These are phyloP conservation scores for Poecile atricapillus DNA, from an alignment of 2,113 vertebrate species.

Conservation along the genomic window DNA sequence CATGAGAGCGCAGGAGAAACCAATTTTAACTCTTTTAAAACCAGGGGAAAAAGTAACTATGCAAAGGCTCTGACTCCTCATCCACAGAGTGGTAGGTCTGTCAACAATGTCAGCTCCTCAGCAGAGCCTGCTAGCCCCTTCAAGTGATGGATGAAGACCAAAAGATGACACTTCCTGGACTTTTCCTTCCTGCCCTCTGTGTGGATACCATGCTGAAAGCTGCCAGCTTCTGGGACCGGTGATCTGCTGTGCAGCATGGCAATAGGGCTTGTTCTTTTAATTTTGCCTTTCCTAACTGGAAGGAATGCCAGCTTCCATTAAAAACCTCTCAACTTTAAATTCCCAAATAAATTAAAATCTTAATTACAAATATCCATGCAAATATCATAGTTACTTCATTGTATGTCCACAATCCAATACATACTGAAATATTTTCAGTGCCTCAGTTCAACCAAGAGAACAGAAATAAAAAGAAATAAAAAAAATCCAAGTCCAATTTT, in stretches of 20 bases:
- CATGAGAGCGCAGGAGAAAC: background rate
- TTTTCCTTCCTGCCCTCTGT: background rate
- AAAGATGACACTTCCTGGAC: background rate
- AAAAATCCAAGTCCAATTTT: background rate
- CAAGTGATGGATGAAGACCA: background rate
- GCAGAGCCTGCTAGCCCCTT: background rate
- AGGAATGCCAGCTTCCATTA: background rate
- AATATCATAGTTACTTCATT: background rate
- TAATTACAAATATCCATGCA: background rate
- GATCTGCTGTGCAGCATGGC: background rate
- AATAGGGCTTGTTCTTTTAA: background rate
- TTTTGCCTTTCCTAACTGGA: background rate
- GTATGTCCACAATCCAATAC: background rate
- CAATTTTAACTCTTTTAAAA: background rate
- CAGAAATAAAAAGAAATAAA: background rate
- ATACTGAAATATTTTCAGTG: background rate
- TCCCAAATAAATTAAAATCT: background rate
- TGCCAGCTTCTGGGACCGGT: background rate
- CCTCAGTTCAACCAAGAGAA: background rate
- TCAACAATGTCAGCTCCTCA: background rate
- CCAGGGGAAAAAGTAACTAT: background rate
- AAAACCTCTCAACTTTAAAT: background rate
- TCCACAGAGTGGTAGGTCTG: rapidly evolving
- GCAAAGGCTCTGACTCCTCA: background rate
- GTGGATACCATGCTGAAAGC: background rate